Conservation (phyloP, 2,113 vertebrate genomes). For the Brachionichthys hirsutus region DNA sequence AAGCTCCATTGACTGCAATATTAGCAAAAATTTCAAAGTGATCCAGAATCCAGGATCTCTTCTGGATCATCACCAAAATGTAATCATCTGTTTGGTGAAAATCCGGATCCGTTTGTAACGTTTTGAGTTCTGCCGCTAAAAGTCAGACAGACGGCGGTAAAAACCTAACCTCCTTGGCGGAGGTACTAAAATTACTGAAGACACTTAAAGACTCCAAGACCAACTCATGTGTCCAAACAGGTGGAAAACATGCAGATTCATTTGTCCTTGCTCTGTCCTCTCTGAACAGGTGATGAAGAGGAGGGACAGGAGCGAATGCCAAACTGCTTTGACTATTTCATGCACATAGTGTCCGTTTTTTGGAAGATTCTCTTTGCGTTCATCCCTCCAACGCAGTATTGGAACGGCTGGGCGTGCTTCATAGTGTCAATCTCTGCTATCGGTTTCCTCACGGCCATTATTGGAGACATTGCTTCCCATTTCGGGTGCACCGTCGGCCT, state of each 20-base stretch:
- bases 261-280: background rate
- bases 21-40: too few relatives aligned
- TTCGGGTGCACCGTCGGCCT: constrained; percentile 92
- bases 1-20: too few relatives aligned
- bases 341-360: constrained; percentile 89
- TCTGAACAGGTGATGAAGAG: constrained; percentile 78
- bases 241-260: background rate
- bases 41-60: too few relatives aligned
- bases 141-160: too few relatives aligned
- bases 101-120: too few relatives aligned
- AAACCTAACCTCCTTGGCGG: too few relatives aligned
- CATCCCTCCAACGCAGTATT: constrained; percentile 87
- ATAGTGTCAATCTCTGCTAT: constrained; percentile 84
- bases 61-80: too few relatives aligned
- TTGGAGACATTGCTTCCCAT: constrained; percentile 92
- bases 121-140: too few relatives aligned
- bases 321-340: constrained; percentile 89
- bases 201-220: too few relatives aligned
- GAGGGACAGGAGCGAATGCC: constrained; percentile 79
- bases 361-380: constrained; percentile 92
- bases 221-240: too few relatives aligned
- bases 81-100: too few relatives aligned
- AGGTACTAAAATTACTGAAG: too few relatives aligned
- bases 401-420: constrained; percentile 93
- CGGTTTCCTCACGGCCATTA: constrained; percentile 86